Evolutionary conservation across 2,888 invertebrate genomes (phyloP), one percentile per base, ranked within the genome.

Genomic region (Agrilus mali): DNA sequence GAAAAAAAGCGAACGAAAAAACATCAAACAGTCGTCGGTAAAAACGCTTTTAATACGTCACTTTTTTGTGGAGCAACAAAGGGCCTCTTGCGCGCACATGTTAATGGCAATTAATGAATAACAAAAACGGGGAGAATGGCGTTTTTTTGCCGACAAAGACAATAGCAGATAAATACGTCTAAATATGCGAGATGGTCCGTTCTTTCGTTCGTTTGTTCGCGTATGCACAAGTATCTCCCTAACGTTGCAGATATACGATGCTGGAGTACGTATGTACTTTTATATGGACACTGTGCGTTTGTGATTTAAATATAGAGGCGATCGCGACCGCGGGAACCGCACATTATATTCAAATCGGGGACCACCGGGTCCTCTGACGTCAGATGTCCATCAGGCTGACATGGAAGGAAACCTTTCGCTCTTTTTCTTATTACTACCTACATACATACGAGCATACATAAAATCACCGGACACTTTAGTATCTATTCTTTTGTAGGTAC

Each of bases 341-440:
- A 56, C 60, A 64, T 64, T 64, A 64, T 64, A 64, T 64, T 63
- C 60, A 64, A 64, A 64, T 64, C 56, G 55, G 54, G 60, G 63
- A 63, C 65, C 64, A 64, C 63, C 63, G 57, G 57, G 56, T 52
- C 27, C 44, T 47, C 50, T 52, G 57, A 57, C 58, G 61, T 61
- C 63, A 61, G 59, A 53, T 55, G 63, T 64, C 63, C 58, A 63
- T 64, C 61, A 61, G 27, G 10, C 27, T 27, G 27, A 27, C 27
- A 27, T 3, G 27, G 27, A 27, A 22, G 27, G 27, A 27, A 22
- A 27, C 27, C 27, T 27, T 27, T 27, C 10, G 10, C 27, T 10
- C 10, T 27, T 27, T 27, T 27, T 27, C 27, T 27, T 27, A 27
- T 27, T 27, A 27, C 10, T 10, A 27, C 27, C 8, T 20, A 5